Evolutionary conservation across 1,140 invertebrate species (phyloP).

Genomic region (Cecropterus lyciades): DNA sequence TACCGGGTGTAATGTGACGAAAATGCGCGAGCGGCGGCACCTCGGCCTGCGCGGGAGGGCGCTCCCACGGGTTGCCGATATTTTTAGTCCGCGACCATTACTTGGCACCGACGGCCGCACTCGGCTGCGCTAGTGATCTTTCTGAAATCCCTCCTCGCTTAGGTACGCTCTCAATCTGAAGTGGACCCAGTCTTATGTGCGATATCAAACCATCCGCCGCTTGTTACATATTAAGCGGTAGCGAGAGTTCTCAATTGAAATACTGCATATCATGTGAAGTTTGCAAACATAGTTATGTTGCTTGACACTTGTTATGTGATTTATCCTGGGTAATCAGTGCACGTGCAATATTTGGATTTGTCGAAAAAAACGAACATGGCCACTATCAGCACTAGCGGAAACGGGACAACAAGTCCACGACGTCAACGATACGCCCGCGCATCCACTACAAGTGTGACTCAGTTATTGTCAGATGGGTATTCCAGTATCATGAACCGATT

Average conservation of each 20-base stretch:
- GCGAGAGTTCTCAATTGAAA: conserved; percentile 3
- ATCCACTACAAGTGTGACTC: conserved; percentile 92
- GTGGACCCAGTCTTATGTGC: conserved; percentile 63
- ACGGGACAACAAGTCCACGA: conserved; percentile 69
- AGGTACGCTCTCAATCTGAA: conserved; percentile 69
- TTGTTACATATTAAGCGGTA: conserved; percentile 32
- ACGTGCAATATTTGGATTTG: conserved; percentile 45
- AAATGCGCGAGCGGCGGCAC: conserved; percentile 74
- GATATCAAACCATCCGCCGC: conserved; percentile 50
- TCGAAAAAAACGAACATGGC: conserved; percentile 58
- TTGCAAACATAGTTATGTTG: conserved; percentile 61
- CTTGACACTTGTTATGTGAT: conserved; percentile 60
- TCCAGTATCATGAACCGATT: conserved; percentile 92
- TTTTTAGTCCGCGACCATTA: conserved; percentile 83
- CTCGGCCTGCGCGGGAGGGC: conserved; percentile 81
- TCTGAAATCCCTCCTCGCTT: conserved; percentile 75
- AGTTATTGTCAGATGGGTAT: conserved; percentile 93
- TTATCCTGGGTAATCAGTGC: conserved; percentile 65
- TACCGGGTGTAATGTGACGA: conserved; percentile 69
- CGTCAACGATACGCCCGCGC: conserved; percentile 89
- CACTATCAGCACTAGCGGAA: conserved; percentile 57
- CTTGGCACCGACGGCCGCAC: conserved; percentile 82
- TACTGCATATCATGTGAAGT: conserved; percentile 22
- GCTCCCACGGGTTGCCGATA: conserved; percentile 83
- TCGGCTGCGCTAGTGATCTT: conserved; percentile 79